Conservation (phyloP, 2,888 invertebrate species). For the Leptopilina drosophilae region DNA sequence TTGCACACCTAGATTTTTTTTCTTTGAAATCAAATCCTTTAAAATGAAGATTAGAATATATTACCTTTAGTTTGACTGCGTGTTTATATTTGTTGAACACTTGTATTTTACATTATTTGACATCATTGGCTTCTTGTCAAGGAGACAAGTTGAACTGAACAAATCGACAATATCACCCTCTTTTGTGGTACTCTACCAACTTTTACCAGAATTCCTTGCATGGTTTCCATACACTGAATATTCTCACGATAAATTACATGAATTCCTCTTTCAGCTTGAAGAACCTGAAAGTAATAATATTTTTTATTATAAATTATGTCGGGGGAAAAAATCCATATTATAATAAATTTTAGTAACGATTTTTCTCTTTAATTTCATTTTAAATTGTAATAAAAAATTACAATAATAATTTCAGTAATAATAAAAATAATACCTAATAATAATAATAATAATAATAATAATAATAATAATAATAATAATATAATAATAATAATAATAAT, state of each 20-base stretch:
- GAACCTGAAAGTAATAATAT: background rate
- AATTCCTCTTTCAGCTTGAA: constrained; percentile 2
- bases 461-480: no score
- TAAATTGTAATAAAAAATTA: no score
- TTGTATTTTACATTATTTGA: constrained; percentile 8
- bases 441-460: no score
- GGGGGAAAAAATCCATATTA: background rate
- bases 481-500: no score
- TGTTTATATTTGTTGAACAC: constrained; percentile 13
- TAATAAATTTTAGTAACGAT: no score
- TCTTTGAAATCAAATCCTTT: background rate
- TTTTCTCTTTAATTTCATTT: no score
- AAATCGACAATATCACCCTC: constrained; percentile 20
- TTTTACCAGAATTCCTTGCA: constrained; percentile 19
- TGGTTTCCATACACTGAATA: background rate
- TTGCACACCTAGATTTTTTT: no score
- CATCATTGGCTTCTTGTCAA: constrained; percentile 7
- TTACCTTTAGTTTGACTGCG: background rate
- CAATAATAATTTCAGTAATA: no score
- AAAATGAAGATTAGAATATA: background rate
- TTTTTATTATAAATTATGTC: background rate
- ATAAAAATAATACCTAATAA: no score
- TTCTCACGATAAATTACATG: background rate
- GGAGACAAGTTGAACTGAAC: constrained; percentile 14
- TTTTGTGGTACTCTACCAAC: background rate